phyloP scores from a whole-genome alignment of 1,140 invertebrate genomes.

The Steinernema feltiae region DNA sequence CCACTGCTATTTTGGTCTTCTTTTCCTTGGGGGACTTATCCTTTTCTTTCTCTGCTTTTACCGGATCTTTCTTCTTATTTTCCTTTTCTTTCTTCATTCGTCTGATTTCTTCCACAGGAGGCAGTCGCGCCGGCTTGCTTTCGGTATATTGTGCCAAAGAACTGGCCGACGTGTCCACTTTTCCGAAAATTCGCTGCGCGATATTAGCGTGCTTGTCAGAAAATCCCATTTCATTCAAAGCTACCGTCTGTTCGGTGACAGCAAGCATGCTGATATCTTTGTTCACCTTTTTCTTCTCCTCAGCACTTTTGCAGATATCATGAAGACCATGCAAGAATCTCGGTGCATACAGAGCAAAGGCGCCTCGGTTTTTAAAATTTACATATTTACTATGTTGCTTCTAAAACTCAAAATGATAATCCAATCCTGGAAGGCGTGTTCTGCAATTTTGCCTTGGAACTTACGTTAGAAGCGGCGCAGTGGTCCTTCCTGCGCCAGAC shows the following conservation, averaged over 20 bases:
- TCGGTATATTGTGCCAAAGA: background rate
- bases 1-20: background rate
- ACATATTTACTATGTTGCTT: too few relatives aligned
- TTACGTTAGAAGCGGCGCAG: too few relatives aligned
- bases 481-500: too few relatives aligned
- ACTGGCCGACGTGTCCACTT: background rate
- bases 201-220: background rate
- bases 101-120: background rate
- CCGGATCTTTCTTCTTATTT: background rate
- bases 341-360: background rate
- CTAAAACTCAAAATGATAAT: too few relatives aligned
- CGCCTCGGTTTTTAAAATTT: too few relatives aligned
- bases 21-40: background rate
- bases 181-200: background rate
- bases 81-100: background rate
- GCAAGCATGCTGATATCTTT: background rate
- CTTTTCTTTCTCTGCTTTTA: background rate
- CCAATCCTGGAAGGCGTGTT: too few relatives aligned
- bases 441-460: too few relatives aligned
- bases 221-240: background rate
- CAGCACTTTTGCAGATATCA: background rate
- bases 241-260: background rate
- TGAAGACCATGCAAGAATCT: background rate
- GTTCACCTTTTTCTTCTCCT: background rate
- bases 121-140: background rate